These are phyloP conservation scores for Glyptemys insculpta DNA, from an alignment of 2,797 vertebrate genomes.

Conservation along the genomic window DNA sequence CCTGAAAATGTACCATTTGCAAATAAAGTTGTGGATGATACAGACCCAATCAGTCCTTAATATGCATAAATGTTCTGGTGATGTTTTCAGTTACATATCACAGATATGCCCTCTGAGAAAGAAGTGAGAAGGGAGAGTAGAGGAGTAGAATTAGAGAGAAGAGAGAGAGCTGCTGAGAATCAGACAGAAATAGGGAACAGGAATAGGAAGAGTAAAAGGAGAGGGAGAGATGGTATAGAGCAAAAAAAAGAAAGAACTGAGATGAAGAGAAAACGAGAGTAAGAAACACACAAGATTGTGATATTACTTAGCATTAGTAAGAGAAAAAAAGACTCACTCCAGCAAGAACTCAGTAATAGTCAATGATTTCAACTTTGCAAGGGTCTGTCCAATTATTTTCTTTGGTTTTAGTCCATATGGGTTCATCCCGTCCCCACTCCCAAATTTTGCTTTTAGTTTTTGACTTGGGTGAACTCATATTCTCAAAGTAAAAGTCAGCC, in stretches of 20 bases:
- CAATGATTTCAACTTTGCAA: not conserved
- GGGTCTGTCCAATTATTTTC: not conserved
- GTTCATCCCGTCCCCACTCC: not conserved
- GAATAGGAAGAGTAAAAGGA: not conserved
- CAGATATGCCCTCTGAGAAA: not conserved
- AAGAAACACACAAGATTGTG: not conserved
- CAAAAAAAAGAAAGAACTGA: not conserved
- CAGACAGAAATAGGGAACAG: not conserved
- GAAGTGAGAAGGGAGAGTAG: not conserved
- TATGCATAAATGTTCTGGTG: not conserved
- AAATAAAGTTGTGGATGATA: not conserved
- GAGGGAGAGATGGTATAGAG: not conserved
- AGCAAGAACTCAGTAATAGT: not conserved
- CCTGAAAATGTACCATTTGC: not conserved
- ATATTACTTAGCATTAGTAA: not conserved
- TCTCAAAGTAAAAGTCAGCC: slow-evolving; percentile 30
- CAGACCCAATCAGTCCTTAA: not conserved
- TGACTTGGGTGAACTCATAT: not conserved
- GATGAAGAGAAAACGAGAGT: not conserved
- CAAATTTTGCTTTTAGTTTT: not conserved
- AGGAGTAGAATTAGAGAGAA: not conserved
- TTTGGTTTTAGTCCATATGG: not conserved
- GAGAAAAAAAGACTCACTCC: not conserved
- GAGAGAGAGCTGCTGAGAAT: not conserved
- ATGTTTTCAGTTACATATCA: not conserved